Base-by-base conservation (phyloP, 2,888 invertebrate species). In the Diarsia mendica region DNA sequence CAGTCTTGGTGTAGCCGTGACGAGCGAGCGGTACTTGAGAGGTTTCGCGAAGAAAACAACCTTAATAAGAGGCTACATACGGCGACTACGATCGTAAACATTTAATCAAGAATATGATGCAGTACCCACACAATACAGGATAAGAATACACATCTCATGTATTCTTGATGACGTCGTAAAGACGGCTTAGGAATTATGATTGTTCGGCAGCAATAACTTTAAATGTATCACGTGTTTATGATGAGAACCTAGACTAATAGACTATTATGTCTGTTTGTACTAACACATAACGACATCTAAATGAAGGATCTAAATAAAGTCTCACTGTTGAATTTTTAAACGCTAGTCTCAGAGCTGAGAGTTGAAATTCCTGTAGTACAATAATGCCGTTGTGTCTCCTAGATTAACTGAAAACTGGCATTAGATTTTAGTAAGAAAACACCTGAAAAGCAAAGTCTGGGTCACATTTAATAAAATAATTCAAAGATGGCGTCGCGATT, bases 21-120 rank as follows among this genome's bases (percentile, higher is more conserved):
- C 72, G 77, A 61, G 60, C 61, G 65, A 68, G 74, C 78, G 67
- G n/a, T 77, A 79, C 84, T 88, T 88, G 84, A 72, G 78, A 79
- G 88, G 87, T 83, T 88, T 88, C 88, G 65, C 75, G 46, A 75
- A 81, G 82, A 80, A 85, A 88, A 88, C 81, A 87, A 80, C 87
- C 85, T 87, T 84, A 85, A 80, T 86, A 87, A 80, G 63, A 72
- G 77, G 66, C 75, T 78, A 77, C 83, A 71, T 82, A 85, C 81
- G 75, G 75, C 65, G 75, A 75, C 87, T 85, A 65, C 60, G 77
- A 58, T 86, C 87, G 80, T 88, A 87, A 87, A 87, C 88, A 79
- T 87, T 87, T 86, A 84, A 85, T 86, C 84, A 85, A 84, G 78
- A 77, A 82, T 83, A 83, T 80, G 76, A 83, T 76, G 63, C 67